Evolutionary conservation across 2,888 invertebrate species (phyloP), one percentile per base, ranked within the genome.

Genomic region (Hyalella azteca): DNA sequence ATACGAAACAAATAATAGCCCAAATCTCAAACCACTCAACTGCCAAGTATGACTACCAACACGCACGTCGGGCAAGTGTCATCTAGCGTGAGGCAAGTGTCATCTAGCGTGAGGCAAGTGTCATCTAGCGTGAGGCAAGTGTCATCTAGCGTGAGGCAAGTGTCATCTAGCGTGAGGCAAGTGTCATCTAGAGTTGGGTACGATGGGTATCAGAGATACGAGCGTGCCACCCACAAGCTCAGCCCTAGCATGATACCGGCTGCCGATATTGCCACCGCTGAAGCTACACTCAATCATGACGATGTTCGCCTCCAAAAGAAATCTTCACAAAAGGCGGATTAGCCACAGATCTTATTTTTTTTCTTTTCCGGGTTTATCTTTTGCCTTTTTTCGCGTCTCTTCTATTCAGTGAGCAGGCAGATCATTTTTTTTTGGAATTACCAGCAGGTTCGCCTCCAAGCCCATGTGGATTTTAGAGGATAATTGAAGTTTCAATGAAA

Each of bases 151-250:
- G n/a, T n/a, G n/a, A n/a, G n/a, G 5, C 11, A 36, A 15, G 36
- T 66, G 36, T 66, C 36, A 66, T 19, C 9, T 32, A 15, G 15
- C 66, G 29, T 19, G n/a, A 66, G 7, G 66, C 19, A 15, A 9
- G 66, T 66, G 66, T 66, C 66, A 66, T 36, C 36, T 66, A 19
- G 66, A 19, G 32, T 32, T 36, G 36, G 19, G 36, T 15, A 36
- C 36, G 66, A 66, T 66, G 66, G 36, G 66, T 66, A 66, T 66
- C 66, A 66, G 36, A 66, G 66, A 66, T 66, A 66, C n/a, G n/a
- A n/a, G n/a, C n/a, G n/a, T n/a, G n/a, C 66, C 66, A 66, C 66
- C 66, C 66, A 66, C 45, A 11, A 9, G 45, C 36, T 36, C 66
- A 36, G 66, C n/a, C n/a, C n/a, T n/a, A n/a, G n/a, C n/a, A n/a